A percentile compares a stretch with the other conserved stretches of the same genome.
These are phyloP conservation scores for Sitta europaea DNA, from an alignment of 2,113 vertebrate genomes.

Conservation along the genomic window DNA sequence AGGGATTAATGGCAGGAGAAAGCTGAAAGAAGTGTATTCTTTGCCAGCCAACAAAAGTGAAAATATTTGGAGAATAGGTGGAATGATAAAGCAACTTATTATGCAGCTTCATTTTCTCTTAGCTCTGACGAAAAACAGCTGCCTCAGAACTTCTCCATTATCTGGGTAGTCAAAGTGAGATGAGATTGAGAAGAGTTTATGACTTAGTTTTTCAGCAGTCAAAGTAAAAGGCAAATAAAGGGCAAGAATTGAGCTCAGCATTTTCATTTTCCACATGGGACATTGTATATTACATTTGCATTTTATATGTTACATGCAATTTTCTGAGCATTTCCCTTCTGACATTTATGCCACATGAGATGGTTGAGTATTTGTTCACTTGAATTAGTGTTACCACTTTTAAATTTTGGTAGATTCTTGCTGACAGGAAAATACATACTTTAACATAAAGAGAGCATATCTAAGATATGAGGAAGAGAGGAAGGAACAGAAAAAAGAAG, in stretches of 20 bases:
- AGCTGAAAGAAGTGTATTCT: not conserved
- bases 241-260: not conserved
- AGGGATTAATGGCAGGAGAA: not conserved
- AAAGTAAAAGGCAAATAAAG: constrained; percentile 40
- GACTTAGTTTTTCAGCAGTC: constrained; percentile 4
- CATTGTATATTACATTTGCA: constrained; percentile 17
- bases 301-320: constrained; percentile 19
- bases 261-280: constrained; percentile 31
- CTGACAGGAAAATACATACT: not conserved
- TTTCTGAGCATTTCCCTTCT: constrained; percentile 8
- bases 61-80: not conserved
- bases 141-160: not conserved
- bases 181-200: not conserved
- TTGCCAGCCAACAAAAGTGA: not conserved
- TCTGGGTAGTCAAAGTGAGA: not conserved
- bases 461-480: not conserved
- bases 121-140: not conserved
- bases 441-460: not conserved
- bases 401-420: not conserved
- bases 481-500: not conserved
- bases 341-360: not conserved
- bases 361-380: not conserved
- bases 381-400: not conserved
- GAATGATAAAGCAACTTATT: not conserved
- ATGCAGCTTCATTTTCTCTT: not conserved